Percentiles rank a stretch among this genome's conserved stretches.
Evolutionary conservation across 2,888 invertebrate species (phyloP).

Genomic region (Bruchidius siliquastri): DNA sequence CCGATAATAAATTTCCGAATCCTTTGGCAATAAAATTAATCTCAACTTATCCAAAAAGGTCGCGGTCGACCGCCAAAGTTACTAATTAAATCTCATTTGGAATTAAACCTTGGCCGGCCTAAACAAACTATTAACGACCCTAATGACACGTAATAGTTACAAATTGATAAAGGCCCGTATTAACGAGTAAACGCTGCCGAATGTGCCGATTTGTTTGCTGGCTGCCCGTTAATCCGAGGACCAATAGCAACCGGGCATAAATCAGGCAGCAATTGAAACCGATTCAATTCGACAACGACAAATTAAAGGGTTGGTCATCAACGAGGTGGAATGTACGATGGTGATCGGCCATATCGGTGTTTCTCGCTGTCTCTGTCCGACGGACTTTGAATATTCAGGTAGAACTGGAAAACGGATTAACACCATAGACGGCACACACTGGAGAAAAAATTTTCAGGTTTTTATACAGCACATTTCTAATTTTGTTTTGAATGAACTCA

Average conservation of each 20-base stretch:
- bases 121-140: slow-evolving; percentile 32
- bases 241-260: slow-evolving; percentile 31
- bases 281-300: slow-evolving; percentile 37
- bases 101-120: slow-evolving; percentile 18
- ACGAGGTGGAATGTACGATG: background rate
- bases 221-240: slow-evolving; percentile 16
- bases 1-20: background rate
- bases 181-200: slow-evolving; percentile 33
- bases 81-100: background rate
- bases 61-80: background rate
- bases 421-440: too few relatives aligned
- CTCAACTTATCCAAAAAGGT: background rate
- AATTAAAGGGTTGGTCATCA: slow-evolving; percentile 21
- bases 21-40: background rate
- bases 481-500: too few relatives aligned
- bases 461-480: too few relatives aligned
- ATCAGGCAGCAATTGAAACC: slow-evolving; percentile 39
- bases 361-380: background rate
- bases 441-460: too few relatives aligned
- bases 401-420: too few relatives aligned
- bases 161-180: slow-evolving; percentile 42
- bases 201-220: slow-evolving; percentile 22
- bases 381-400: too few relatives aligned
- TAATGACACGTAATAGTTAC: slow-evolving; percentile 41
- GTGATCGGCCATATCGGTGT: background rate